Evolutionary conservation across 2,888 invertebrate species (phyloP).

Genomic region (Hypomecis punctinalis): DNA sequence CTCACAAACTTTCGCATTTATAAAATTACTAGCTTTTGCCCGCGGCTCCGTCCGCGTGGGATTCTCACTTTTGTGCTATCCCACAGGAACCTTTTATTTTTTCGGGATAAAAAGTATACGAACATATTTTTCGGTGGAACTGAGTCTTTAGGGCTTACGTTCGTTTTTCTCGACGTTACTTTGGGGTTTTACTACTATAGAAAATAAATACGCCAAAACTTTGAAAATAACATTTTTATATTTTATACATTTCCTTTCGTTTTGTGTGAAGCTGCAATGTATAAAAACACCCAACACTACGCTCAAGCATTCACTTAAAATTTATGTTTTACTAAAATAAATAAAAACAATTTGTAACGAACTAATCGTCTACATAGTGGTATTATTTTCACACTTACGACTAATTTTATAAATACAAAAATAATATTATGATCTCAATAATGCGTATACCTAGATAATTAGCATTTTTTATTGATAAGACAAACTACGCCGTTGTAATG

Average conservation of each 20-base stretch:
- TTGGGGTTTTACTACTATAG: no score
- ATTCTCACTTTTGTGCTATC: no score
- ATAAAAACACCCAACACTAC: conserved; percentile 30
- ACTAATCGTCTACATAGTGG: conserved; percentile 25
- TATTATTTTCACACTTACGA: conserved; percentile 23
- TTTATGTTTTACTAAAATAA: conserved; percentile 37
- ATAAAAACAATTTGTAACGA: conserved; percentile 34
- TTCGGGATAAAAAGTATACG: no score
- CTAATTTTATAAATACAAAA: conserved; percentile 32
- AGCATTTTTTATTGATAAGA: not conserved
- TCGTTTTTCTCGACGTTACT: no score
- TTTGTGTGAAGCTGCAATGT: conserved; percentile 41
- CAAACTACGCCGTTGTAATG: not conserved
- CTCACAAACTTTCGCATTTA: no score
- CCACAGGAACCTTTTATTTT: no score
- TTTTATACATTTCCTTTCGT: conserved; percentile 36
- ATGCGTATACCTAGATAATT: conserved; percentile 13
- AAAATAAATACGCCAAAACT: conserved; percentile 11
- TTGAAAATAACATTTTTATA: conserved; percentile 48
- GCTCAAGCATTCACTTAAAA: conserved; percentile 35
- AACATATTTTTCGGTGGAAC: no score
- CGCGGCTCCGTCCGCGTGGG: no score
- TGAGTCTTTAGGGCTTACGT: no score
- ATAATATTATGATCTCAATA: conserved; percentile 22
- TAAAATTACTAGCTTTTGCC: no score